Conservation (phyloP, 2,888 invertebrate species). For the Ophraella communa region DNA sequence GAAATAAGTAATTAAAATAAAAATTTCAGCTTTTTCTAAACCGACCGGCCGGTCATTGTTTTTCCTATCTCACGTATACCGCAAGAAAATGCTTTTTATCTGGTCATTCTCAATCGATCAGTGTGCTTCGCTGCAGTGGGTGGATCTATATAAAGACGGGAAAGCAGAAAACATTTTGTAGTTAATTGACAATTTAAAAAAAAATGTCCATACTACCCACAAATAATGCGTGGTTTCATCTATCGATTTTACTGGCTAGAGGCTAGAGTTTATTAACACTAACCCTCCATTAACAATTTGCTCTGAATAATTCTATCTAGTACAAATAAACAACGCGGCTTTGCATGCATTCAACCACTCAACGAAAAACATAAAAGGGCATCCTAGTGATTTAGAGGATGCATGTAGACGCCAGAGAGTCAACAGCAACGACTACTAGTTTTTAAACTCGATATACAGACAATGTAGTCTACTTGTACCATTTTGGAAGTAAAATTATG, state of each 20-base stretch:
- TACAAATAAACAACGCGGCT: background rate
- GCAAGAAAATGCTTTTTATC: no score
- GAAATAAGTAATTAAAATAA: no score
- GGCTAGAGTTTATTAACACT: background rate
- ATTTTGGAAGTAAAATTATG: no score
- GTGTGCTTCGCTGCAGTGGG: background rate
- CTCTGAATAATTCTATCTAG: background rate
- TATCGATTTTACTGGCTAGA: background rate
- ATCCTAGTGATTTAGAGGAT: background rate
- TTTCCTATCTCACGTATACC: no score
- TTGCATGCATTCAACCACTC: conserved; percentile 1
- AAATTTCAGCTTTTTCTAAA: no score
- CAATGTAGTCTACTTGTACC: no score
- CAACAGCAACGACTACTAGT: background rate
- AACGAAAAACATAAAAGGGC: background rate
- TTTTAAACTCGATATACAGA: no score
- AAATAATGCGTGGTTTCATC: background rate
- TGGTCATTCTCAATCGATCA: background rate
- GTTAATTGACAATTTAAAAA: no score
- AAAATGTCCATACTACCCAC: background rate
- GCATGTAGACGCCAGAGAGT: background rate
- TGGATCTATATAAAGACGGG: background rate
- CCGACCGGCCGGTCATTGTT: no score
- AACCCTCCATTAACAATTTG: background rate
- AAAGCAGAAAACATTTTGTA: background rate